Percentiles rank a stretch among this genome's conserved stretches.
These are phyloP conservation scores for Apoda limacodes DNA, from an alignment of 2,888 invertebrate species.

Conservation along the genomic window DNA sequence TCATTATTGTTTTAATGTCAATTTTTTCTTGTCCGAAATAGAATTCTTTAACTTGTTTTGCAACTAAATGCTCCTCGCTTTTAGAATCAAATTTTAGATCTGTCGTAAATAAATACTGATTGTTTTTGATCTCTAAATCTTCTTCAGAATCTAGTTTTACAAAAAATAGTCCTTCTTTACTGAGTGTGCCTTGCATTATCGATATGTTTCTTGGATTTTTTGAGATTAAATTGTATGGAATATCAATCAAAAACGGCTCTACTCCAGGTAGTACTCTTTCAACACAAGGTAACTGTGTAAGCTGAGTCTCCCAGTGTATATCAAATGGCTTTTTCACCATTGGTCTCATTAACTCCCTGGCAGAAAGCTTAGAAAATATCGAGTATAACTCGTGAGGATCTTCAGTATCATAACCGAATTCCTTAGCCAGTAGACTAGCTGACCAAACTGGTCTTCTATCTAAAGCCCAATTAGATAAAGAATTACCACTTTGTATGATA, in stretches of 20 bases:
- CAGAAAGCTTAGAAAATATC: conserved; percentile 35
- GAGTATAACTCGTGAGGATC: conserved; percentile 46
- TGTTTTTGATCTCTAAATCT: conserved; percentile 31
- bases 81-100: conserved; percentile 43
- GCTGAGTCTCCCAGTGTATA: conserved; percentile 45
- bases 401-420: conserved; percentile 36
- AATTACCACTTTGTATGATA: conserved; percentile 52
- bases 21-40: conserved; percentile 56
- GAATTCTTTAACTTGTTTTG: conserved; percentile 37
- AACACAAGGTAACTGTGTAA: conserved; percentile 48
- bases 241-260: conserved; percentile 41
- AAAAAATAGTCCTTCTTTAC: conserved; percentile 44
- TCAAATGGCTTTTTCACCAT: conserved; percentile 36
- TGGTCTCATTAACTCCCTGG: conserved; percentile 30
- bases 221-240: conserved; percentile 42
- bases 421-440: conserved; percentile 44
- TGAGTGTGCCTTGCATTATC: conserved; percentile 34
- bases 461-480: conserved; percentile 46
- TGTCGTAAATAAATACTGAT: conserved; percentile 45
- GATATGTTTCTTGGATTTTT: conserved; percentile 29
- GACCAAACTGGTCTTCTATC: conserved; percentile 44
- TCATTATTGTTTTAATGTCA: conserved; percentile 40
- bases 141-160: conserved; percentile 26
- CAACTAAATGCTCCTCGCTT: conserved; percentile 30
- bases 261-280: conserved; percentile 40